Evolutionary conservation across 2,888 invertebrate genomes (phyloP).

Genomic region (Rambutsinella grinnellia): DNA sequence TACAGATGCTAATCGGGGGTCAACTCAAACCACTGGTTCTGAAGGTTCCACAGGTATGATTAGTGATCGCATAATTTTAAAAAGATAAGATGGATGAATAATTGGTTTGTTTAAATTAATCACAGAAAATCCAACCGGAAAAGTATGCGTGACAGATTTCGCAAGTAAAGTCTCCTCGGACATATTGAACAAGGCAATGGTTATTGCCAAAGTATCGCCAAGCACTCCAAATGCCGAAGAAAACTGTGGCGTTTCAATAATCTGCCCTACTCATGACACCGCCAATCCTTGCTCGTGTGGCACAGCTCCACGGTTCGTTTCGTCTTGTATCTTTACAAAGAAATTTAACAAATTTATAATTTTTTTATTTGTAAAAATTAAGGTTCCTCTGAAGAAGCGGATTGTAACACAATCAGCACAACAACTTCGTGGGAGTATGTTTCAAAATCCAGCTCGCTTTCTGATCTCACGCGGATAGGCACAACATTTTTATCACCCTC

Average conservation of each 20-base stretch:
- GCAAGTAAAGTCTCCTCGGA: conserved; percentile 61
- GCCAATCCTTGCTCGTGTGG: conserved; percentile 49
- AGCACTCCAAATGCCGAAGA: conserved; percentile 22
- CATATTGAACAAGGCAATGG: conserved; percentile 64
- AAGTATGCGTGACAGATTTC: conserved; percentile 55
- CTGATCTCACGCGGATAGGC: conserved; percentile 43
- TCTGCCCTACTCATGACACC: conserved; percentile 42
- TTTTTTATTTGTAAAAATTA: too few species aligned
- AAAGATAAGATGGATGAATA: neutral
- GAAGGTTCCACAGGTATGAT: conserved; percentile 9
- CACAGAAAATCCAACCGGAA: neutral
- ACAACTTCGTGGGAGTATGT: conserved; percentile 63
- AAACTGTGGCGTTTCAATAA: conserved; percentile 13
- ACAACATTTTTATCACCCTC: conserved; percentile 12
- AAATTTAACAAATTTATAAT: too few species aligned
- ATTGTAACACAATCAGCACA: conserved; percentile 44
- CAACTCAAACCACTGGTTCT: neutral
- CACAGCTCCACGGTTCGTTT: conserved; percentile 58
- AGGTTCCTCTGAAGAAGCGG: conserved; percentile 38
- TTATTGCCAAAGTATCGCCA: conserved; percentile 61
- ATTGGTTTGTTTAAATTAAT: neutral
- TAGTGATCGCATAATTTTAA: conserved; percentile 15
- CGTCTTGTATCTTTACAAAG: neutral
- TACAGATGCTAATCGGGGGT: neutral
- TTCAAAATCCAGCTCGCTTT: conserved; percentile 54